Evolutionary conservation across 1,140 invertebrate genomes (phyloP), one percentile per base, ranked within the genome.

Genomic region (Zelostemma sp.): DNA sequence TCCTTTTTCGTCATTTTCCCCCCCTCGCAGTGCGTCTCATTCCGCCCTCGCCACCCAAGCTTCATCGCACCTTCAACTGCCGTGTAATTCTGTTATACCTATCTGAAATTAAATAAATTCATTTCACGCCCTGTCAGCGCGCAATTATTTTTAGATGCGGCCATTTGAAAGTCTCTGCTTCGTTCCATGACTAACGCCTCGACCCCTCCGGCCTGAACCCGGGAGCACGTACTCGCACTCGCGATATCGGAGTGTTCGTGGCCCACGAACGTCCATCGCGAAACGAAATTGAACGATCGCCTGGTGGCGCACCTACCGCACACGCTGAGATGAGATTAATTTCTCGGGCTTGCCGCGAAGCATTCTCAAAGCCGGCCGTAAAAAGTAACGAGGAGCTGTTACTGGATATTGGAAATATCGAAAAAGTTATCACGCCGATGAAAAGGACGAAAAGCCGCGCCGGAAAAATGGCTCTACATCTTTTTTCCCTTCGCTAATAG

Each of bases 81-180:
- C 83, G 82, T 85, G 79, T 84, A 85, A 84, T 85, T 85, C 80
- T 80, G 80, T 84, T 83, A 82, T 78, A 84, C 77, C 80, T 79
- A 83, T 80, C 78, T 80, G 78, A 81, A 86, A 86, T 86, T 83
- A 84, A 86, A 85, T 86, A 86, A 86, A 86, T 85, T 86, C 81
- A 84, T 85, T 86, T 86, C 83, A 86, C 82, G 82, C 76, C 83
- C 82, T 85, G 84, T 86, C 84, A 85, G 81, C 83, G 81, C 79
- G 82, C 81, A 85, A 84, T 85, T 85, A 84, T 82, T 84, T 80
- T 83, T 77, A 75, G 81, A 82, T 67, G 80, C 80, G 77, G 79
- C 79, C 77, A 79, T 78, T 82, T 83, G 78, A 77, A 80, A 77
- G 69, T 60, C 47, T 71, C 67, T 70, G 72, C 73, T 80, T 80